Base-by-base conservation (phyloP, 2,888 invertebrate species). In the Lordiphosa fenestrarum region DNA sequence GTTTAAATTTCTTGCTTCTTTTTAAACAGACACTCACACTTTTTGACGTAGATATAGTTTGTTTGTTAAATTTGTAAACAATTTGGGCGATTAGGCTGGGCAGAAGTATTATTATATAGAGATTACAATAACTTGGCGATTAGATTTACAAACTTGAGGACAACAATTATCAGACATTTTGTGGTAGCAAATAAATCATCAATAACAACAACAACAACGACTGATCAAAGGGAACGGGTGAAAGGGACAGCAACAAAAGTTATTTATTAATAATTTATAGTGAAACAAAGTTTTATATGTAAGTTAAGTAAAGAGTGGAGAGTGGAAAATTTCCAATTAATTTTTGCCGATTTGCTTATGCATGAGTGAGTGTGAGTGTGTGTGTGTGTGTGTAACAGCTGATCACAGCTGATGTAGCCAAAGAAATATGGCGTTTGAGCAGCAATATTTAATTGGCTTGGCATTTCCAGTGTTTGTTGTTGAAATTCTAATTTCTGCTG, bases 251-350 rank as follows among this genome's bases (percentile, higher is more conserved):
- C 15, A 15, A 15, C 15, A 15, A 15, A 15, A 23, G 6, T 23
- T 6, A 23, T 23, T 23, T 6, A 23, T 23, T 6, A 47, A 53
- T 38, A 54, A 47, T 44, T 47, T 57, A 55, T 30, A 58, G 61
- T 13, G 47, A 47, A 53, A 58, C 39, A 49, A 56, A 62, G 42
- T 30, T 30, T 7, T 30, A 15, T 30, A 7, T 30, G 7, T 7
- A 30, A 9, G 2, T 30, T 9, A 9, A 30, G 30, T 30, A 7
- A 62, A 52, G 49, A 53, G 36, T 40, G 38, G 71, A 62, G 69
- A 69, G 56, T 81, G 72, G 80, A 72, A 72, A 80, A 80, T 80
- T 80, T 78, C 73, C 81, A 81, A 73, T 64, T 53, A 48, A 57
- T 15, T 58, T 58, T 44, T 59, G 52, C 52, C 60, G 41, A 40